These are phyloP conservation scores for Cyanoliseus patagonus DNA, from an alignment of 2,113 vertebrate genomes.

Conservation along the genomic window DNA sequence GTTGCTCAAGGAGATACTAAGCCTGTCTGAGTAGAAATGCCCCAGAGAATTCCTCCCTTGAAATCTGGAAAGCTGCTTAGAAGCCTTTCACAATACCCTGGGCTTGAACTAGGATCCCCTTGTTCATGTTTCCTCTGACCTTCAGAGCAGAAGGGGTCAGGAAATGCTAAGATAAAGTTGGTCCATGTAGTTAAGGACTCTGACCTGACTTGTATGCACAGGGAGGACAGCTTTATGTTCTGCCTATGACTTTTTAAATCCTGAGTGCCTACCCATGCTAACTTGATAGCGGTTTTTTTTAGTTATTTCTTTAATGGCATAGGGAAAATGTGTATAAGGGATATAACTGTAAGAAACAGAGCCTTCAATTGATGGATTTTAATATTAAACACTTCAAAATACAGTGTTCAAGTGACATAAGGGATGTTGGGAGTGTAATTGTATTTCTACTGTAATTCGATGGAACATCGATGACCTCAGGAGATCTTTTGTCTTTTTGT, in stretches of 20 bases:
- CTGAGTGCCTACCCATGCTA: conserved; percentile 9
- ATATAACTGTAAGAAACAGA: neutral
- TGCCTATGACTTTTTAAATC: neutral
- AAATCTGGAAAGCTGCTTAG: neutral
- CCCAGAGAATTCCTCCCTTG: neutral
- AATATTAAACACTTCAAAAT: neutral
- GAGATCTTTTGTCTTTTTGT: neutral
- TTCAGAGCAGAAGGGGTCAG: neutral
- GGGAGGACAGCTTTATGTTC: neutral
- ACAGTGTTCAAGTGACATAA: neutral
- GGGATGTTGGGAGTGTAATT: neutral
- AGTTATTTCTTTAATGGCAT: neutral
- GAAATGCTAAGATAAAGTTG: neutral
- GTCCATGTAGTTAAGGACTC: neutral
- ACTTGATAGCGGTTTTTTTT: neutral
- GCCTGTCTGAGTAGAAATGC: neutral
- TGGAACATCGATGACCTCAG: neutral
- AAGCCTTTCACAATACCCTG: neutral
- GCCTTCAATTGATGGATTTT: neutral
- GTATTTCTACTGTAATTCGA: neutral
- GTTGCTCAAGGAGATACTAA: neutral
- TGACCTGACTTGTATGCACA: rapidly evolving
- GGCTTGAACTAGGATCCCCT: neutral
- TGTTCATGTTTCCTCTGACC: neutral
- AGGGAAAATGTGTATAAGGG: neutral